Conservation (phyloP, 2,888 invertebrate species). For the Papilio gigon region DNA sequence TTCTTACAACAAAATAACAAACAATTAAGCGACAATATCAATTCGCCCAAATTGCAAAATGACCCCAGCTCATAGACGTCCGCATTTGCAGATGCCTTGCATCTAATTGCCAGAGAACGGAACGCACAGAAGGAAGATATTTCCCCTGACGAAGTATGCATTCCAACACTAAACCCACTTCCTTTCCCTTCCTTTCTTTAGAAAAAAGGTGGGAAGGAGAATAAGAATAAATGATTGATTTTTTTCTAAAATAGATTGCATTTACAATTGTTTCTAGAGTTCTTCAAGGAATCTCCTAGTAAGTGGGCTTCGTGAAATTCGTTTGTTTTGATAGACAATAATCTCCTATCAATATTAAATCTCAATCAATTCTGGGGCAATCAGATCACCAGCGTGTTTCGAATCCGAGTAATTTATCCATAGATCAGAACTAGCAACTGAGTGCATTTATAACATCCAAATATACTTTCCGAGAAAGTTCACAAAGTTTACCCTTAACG, state of each 20-base stretch:
- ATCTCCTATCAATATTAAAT: neutral
- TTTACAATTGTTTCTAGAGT: neutral
- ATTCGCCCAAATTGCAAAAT: too few species aligned
- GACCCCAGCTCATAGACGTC: too few species aligned
- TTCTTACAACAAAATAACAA: too few species aligned
- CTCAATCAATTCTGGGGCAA: neutral
- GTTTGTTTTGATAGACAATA: neutral
- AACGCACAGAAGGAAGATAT: too few species aligned
- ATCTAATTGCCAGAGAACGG: too few species aligned
- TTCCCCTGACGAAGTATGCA: too few species aligned
- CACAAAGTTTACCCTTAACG: constrained; percentile 13
- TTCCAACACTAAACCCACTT: too few species aligned
- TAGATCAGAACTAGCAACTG: neutral
- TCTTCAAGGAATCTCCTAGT: neutral
- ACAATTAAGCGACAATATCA: too few species aligned
- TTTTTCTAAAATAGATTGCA: neutral
- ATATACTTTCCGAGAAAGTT: constrained; percentile 32
- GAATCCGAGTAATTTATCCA: neutral
- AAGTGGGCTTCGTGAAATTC: neutral
- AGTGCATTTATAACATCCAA: constrained; percentile 9
- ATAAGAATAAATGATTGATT: too few species aligned
- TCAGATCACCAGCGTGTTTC: neutral
- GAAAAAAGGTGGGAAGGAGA: too few species aligned
- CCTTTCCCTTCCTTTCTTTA: too few species aligned
- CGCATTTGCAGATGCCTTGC: too few species aligned